Evolutionary conservation across 1,140 invertebrate genomes (phyloP), one percentile per base, ranked within the genome.

Genomic region (Drosophila sechellia): DNA sequence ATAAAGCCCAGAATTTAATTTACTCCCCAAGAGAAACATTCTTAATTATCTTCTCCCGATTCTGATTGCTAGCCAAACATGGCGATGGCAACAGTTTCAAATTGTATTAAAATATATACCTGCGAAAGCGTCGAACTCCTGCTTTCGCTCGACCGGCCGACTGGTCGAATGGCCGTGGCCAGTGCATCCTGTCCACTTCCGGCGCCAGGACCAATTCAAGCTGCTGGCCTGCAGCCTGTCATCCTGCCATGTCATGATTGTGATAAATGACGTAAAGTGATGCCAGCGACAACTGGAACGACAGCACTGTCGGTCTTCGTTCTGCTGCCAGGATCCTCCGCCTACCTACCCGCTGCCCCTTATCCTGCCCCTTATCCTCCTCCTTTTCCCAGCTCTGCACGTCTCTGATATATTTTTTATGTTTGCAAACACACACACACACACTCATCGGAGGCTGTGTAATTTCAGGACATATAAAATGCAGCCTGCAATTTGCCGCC

Each of bases 191-290:
- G 55, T 65, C 43, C 66, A 40, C 54, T 50, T 57, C 60, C 61
- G 39, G 53, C 56, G 46, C 69, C 61, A 45, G 50, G n/a, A 55
- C 27, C 46, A 63, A 58, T 56, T 35, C 56, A 60, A 55, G 56
- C 56, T 71, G 60, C 48, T 63, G 65, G 46, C 53, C 50, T 75
- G 56, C 71, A 54, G 70, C 49, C 69, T 75, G 68, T 73, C 79
- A 71, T 79, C 79, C 68, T 77, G 79, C 65, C 85, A 83, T 84
- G 84, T 79, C 84, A 89, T 83, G 84, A 89, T 89, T 89, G 79
- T 89, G 84, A 89, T 89, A 89, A 89, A 89, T 89, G 84, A 89
- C 84, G 72, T 89, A 84, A 89, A 89, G 84, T 89, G 84, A 89
- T 84, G 84, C 68, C 84, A 84, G 79, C 71, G 84, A 87, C 83